A percentile compares a stretch with the other conserved stretches of the same genome.
These are phyloP conservation scores for Eristalis pertinax DNA, from an alignment of 2,888 invertebrate species.

Conservation along the genomic window DNA sequence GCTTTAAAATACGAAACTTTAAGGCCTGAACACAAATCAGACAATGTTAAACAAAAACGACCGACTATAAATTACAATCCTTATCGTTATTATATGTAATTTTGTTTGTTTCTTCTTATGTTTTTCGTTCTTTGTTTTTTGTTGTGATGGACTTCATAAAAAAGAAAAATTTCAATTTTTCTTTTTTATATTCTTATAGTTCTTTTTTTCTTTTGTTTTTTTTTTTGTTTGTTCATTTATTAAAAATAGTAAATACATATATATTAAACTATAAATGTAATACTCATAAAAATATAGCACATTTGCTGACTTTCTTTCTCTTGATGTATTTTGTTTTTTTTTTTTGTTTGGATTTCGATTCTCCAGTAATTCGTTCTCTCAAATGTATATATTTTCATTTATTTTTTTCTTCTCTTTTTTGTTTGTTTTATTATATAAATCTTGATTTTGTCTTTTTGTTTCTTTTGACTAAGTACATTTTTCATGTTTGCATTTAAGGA, in stretches of 20 bases:
- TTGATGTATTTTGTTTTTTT: not conserved
- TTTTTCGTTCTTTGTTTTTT: not conserved
- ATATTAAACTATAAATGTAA: constrained; percentile 52
- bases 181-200: not conserved
- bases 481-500: no score
- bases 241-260: constrained; percentile 56
- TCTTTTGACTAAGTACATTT: not conserved
- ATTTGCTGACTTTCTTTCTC: constrained; percentile 26
- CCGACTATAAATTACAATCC: not conserved
- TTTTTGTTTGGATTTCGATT: not conserved
- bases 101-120: not conserved
- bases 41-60: not conserved
- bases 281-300: constrained; percentile 67
- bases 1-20: not conserved
- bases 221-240: constrained; percentile 29
- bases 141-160: not conserved
- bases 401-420: not conserved
- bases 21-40: not conserved
- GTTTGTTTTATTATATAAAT: not conserved
- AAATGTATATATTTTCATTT: not conserved
- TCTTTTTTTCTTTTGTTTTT: not conserved
- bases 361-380: not conserved
- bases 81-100: not conserved
- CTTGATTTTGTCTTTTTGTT: not conserved
- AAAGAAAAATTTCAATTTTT: not conserved